Conservation (phyloP, 2,888 invertebrate species). For the Helobdella robusta region DNA sequence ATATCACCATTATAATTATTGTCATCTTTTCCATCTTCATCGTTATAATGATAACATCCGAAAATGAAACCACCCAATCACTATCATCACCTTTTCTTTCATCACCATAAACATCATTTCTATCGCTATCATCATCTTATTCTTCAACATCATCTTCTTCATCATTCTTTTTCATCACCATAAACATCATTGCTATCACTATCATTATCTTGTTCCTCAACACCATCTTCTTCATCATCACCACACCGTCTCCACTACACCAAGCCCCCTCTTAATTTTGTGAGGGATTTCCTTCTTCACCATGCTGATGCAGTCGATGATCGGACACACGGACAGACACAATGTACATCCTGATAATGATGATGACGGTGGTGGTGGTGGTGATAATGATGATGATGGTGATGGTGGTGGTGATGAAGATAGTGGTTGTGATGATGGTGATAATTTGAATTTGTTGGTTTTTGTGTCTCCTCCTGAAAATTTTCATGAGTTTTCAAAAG, state of each 20-base stretch:
- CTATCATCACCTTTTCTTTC: background rate
- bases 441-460: no score
- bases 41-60: background rate
- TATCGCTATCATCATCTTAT: background rate
- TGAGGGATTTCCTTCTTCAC: conserved; percentile 78
- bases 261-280: conserved; percentile 51
- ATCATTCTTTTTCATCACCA: background rate
- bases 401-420: background rate
- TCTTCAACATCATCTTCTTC: background rate
- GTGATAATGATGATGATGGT: background rate
- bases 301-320: conserved; percentile 96
- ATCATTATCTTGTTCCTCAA: background rate
- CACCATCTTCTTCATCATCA: no score
- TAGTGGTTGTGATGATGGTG: background rate
- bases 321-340: conserved; percentile 92
- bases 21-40: background rate
- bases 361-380: background rate
- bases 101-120: background rate
- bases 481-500: no score
- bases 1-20: background rate
- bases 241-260: no score
- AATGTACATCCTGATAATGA: conserved; percentile 76
- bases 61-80: background rate
- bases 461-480: no score
- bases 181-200: background rate